A percentile compares a stretch with the other conserved stretches of the same genome.
Conservation (phyloP, 2,797 vertebrate species). For the Prunella strophiata region DNA sequence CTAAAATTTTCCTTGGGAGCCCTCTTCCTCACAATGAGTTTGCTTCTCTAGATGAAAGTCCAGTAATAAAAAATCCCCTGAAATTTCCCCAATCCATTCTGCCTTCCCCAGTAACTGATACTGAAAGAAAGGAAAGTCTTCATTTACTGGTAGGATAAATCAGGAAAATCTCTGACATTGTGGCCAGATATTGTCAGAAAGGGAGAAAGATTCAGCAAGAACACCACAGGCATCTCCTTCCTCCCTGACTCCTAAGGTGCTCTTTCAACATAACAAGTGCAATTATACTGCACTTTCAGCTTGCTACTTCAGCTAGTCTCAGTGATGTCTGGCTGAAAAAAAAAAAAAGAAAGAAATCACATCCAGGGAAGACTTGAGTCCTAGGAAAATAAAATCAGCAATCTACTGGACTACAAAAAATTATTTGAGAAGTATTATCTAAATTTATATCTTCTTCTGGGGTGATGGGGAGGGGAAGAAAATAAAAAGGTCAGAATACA, state of each 20-base stretch:
- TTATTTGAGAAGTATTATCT: not conserved
- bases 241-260: not conserved
- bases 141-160: not conserved
- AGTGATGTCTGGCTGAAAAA: no score
- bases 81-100: not conserved
- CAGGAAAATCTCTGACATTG: not conserved
- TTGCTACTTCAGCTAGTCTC: not conserved
- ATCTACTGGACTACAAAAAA: not conserved
- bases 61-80: not conserved
- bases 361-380: not conserved
- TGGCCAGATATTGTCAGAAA: not conserved
- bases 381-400: not conserved
- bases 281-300: not conserved
- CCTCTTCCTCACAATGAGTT: not conserved
- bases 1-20: not conserved
- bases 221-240: not conserved
- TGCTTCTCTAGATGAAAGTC: not conserved
- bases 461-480: rapidly evolving
- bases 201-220: not conserved
- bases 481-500: not conserved
- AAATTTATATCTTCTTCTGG: not conserved
- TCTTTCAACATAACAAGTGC: not conserved
- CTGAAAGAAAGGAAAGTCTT: not conserved
- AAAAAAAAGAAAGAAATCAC: not conserved
- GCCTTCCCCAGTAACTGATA: not conserved